These are phyloP conservation scores for Rana temporaria DNA, from an alignment of 2,113 vertebrate genomes.

Conservation along the genomic window DNA sequence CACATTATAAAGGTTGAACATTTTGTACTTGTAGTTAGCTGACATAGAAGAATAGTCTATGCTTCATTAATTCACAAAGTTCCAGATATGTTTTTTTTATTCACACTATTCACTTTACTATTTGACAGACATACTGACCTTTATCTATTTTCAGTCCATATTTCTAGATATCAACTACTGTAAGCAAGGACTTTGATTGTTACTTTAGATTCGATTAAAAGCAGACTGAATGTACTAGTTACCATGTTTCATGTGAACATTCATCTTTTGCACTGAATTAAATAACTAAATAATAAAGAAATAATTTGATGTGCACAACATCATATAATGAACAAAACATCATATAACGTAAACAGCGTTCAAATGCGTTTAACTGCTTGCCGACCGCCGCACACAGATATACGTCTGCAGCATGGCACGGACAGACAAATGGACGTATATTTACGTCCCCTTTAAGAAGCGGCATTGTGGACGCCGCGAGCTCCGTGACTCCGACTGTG, in stretches of 20 bases:
- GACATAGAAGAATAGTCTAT: constrained; percentile 56
- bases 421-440: too few relatives aligned
- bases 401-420: too few relatives aligned
- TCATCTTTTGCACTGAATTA: not conserved
- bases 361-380: too few relatives aligned
- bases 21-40: constrained; percentile 54
- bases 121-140: constrained; percentile 53
- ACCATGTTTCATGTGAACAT: too few relatives aligned
- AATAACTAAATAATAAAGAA: not conserved
- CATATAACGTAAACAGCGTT: too few relatives aligned
- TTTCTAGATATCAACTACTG: constrained; percentile 37
- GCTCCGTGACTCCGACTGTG: too few relatives aligned
- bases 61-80: constrained; percentile 54
- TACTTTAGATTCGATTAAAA: not conserved
- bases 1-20: constrained; percentile 47
- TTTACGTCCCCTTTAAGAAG: too few relatives aligned
- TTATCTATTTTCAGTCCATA: constrained; percentile 25
- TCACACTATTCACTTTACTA: constrained; percentile 48
- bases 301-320: not conserved
- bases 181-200: constrained; percentile 25
- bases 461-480: too few relatives aligned
- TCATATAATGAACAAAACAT: too few relatives aligned
- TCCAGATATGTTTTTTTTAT: constrained; percentile 47
- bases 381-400: too few relatives aligned
- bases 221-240: too few relatives aligned